These are phyloP conservation scores for Amphimedon queenslandica DNA, from an alignment of 37 sponge, comb jelly and placozoan species.

Conservation along the genomic window DNA sequence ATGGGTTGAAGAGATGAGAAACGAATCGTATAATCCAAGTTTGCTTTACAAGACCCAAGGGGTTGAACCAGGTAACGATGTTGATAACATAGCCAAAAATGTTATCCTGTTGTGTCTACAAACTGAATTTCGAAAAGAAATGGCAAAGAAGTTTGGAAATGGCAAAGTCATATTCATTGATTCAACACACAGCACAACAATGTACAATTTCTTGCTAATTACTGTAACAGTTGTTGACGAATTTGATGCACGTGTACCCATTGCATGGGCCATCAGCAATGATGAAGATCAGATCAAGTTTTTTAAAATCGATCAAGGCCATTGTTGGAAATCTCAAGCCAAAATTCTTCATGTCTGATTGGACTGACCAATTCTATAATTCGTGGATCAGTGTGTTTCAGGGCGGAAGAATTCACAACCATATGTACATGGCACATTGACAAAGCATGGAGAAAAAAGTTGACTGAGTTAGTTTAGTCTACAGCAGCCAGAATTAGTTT, in stretches of 20 bases:
- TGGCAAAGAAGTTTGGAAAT: background rate
- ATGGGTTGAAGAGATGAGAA: background rate
- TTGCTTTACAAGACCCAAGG: background rate
- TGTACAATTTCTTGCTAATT: conserved; percentile 5
- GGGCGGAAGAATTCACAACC: no score
- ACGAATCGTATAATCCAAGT: background rate
- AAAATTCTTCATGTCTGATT: no score
- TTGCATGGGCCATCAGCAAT: conserved; percentile 10
- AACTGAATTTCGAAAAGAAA: conserved; percentile 3
- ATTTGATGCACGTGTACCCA: background rate
- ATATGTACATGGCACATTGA: no score
- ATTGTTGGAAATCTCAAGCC: no score
- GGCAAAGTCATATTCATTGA: background rate
- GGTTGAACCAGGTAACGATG: background rate
- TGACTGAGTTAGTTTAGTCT: no score
- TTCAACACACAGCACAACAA: conserved; percentile 5
- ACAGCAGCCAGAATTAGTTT: no score
- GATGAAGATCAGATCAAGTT: no score
- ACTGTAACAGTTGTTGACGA: conserved; percentile 1
- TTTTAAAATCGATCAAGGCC: no score
- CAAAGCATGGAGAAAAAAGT: no score
- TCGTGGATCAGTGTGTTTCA: no score
- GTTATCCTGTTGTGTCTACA: background rate
- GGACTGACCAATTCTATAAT: no score
- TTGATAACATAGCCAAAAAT: conserved; percentile 5